Evolutionary conservation across 1,140 invertebrate genomes (phyloP).

Genomic region (Drosophila santomea): DNA sequence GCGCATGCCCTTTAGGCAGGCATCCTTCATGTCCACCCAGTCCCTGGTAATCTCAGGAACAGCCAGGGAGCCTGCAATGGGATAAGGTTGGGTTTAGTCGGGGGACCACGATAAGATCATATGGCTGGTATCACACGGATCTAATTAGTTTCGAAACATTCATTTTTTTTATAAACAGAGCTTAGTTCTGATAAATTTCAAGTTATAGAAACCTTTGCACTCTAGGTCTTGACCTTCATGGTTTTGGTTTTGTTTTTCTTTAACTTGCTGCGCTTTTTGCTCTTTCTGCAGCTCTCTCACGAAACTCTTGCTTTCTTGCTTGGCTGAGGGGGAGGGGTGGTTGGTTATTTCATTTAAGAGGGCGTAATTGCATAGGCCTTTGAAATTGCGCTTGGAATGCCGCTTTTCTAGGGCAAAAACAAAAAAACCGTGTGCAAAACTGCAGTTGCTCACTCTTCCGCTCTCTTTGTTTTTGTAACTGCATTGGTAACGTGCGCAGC

Average conservation of each 20-base stretch:
- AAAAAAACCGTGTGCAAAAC: constrained; percentile 55
- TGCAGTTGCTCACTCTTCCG: constrained; percentile 33
- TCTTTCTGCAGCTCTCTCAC: constrained; percentile 33
- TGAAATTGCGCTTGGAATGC: constrained; percentile 22
- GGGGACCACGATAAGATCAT: not conserved
- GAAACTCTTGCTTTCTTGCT: constrained; percentile 43
- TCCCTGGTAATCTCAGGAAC: constrained; percentile 81
- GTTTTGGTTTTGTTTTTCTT: constrained; percentile 5
- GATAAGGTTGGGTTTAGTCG: not conserved
- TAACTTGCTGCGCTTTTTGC: not conserved
- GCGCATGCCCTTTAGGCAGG: constrained; percentile 88
- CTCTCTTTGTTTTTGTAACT: constrained; percentile 9
- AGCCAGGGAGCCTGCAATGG: constrained; percentile 49
- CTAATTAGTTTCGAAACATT: not conserved
- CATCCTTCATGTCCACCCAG: constrained; percentile 89
- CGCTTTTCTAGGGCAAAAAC: constrained; percentile 37
- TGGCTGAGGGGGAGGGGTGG: not conserved
- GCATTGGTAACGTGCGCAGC: constrained; percentile 67
- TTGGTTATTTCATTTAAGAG: not conserved
- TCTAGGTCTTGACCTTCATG: constrained; percentile 34
- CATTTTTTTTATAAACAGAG: not conserved
- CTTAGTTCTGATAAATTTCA: not conserved
- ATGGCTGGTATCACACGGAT: not conserved
- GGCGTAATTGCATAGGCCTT: constrained; percentile 23
- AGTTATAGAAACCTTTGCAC: constrained; percentile 35